phyloP scores from a whole-genome alignment of 2,113 vertebrate genomes.

The Boleophthalmus pectinirostris region DNA sequence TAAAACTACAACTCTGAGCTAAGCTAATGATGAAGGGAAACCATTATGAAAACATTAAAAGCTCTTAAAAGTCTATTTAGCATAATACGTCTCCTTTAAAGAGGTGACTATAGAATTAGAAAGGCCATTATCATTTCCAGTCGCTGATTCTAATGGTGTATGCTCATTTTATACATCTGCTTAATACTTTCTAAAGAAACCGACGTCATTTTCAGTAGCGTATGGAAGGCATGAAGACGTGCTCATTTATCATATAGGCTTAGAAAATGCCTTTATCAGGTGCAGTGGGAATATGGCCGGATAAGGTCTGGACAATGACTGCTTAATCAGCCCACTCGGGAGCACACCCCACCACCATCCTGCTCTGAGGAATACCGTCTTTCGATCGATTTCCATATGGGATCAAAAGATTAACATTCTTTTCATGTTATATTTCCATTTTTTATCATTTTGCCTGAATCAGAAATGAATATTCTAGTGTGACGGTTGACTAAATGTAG shows the following conservation, averaged over 20 bases:
- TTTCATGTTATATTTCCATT: background rate
- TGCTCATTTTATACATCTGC: background rate
- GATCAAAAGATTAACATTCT: background rate
- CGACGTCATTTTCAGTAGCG: background rate
- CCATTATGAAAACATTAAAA: background rate
- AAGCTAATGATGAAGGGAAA: background rate
- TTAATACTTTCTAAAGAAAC: background rate
- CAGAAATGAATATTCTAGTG: background rate
- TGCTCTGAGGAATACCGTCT: no score
- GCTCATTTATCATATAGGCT: background rate
- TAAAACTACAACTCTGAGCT: background rate
- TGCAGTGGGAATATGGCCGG: background rate
- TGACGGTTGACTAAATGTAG: background rate
- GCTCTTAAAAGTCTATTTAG: background rate
- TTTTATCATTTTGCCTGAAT: background rate
- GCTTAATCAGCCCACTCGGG: constrained; percentile 4
- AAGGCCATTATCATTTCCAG: background rate
- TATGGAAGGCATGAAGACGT: background rate
- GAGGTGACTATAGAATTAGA: background rate
- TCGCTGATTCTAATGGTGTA: background rate
- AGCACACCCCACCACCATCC: background rate
- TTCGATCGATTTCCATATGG: background rate
- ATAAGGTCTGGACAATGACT: background rate
- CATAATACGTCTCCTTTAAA: background rate
- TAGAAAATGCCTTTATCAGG: background rate